Percentiles rank a stretch among this genome's conserved stretches.
phyloP scores from a whole-genome alignment of 2,888 invertebrate species.

The Apamea anceps region DNA sequence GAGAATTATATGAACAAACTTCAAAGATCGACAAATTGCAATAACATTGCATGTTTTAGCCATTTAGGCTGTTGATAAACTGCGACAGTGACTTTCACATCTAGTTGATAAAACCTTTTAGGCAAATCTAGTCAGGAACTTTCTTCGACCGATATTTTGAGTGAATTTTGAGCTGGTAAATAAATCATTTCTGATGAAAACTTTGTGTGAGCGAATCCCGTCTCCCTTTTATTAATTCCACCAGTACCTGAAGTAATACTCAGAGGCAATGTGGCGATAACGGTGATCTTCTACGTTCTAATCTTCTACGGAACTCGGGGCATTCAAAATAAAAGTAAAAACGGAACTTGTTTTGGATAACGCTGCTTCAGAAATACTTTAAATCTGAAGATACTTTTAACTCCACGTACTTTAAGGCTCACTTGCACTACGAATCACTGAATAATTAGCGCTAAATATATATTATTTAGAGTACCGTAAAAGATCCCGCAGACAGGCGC shows the following conservation, averaged over 20 bases:
- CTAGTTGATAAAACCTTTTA: background rate
- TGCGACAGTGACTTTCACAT: background rate
- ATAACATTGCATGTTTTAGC: background rate
- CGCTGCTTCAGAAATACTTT: background rate
- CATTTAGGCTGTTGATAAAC: background rate
- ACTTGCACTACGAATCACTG: background rate
- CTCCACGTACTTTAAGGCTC: background rate
- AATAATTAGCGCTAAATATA: background rate
- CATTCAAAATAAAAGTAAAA: slow-evolving; percentile 62
- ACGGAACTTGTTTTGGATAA: slow-evolving; percentile 53
- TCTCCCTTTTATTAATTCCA: slow-evolving; percentile 82
- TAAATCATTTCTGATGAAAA: background rate
- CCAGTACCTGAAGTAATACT: slow-evolving; percentile 99
- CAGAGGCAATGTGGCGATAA: slow-evolving; percentile 92
- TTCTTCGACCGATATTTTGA: slow-evolving; percentile 24
- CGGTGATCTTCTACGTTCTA: slow-evolving; percentile 78
- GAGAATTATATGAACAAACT: background rate
- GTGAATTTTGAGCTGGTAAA: slow-evolving; percentile 24
- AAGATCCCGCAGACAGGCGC: too few relatives aligned
- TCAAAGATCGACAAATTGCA: slow-evolving; percentile 3
- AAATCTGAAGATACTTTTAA: background rate
- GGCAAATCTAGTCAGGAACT: background rate
- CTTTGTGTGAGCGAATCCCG: slow-evolving; percentile 67
- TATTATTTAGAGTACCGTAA: too few relatives aligned
- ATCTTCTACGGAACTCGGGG: slow-evolving; percentile 71